Evolutionary conservation across 2,113 vertebrate genomes (phyloP).

Genomic region (Stercorarius parasiticus): DNA sequence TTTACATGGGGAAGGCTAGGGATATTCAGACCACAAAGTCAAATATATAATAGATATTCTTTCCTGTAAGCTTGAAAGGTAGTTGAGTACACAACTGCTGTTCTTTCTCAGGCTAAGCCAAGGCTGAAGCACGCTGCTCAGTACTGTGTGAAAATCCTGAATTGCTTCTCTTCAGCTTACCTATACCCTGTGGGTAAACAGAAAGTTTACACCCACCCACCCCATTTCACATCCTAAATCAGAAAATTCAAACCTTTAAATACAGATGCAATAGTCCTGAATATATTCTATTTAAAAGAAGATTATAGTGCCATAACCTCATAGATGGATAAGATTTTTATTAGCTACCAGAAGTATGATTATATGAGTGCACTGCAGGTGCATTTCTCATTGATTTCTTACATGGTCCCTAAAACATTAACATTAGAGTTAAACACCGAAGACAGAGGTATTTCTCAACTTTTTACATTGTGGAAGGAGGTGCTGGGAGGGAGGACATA

Average conservation of each 20-base stretch:
- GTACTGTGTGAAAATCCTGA: background rate
- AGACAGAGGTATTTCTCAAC: background rate
- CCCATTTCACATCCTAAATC: background rate
- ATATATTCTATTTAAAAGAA: background rate
- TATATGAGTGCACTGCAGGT: background rate
- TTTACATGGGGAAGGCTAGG: background rate
- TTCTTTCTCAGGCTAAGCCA: background rate
- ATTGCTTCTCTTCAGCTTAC: background rate
- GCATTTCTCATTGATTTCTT: background rate
- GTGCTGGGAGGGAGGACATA: background rate
- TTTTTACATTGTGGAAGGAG: background rate
- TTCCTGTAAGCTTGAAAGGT: background rate
- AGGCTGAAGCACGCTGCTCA: background rate
- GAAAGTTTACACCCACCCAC: background rate
- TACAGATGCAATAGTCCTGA: background rate
- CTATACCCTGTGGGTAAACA: background rate
- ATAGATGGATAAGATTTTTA: background rate
- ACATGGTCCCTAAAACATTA: background rate
- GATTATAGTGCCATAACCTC: background rate
- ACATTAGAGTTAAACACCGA: background rate
- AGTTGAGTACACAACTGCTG: background rate
- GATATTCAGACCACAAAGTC: background rate
- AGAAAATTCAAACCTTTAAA: background rate
- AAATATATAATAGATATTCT: background rate
- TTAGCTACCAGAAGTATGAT: background rate